Conservation (phyloP, 2,113 vertebrate genomes). For the Pleuronectes platessa region DNA sequence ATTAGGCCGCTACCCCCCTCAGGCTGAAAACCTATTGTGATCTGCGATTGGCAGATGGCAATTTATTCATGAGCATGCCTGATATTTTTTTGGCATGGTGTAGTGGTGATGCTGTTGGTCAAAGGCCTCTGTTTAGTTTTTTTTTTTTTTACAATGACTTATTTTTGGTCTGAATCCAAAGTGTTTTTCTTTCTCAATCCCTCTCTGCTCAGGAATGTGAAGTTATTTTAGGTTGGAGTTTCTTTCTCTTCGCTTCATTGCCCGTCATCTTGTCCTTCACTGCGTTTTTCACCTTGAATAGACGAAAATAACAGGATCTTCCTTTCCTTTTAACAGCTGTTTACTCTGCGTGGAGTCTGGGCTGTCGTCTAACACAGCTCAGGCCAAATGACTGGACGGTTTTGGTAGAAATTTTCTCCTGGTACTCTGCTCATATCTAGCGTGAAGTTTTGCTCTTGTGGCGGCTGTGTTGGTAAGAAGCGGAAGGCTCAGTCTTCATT, state of each 20-base stretch:
- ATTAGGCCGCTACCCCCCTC: constrained; percentile 57
- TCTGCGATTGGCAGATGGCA: constrained; percentile 62
- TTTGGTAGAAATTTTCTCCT: constrained; percentile 29
- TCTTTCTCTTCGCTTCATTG: constrained; percentile 5
- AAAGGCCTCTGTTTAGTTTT: constrained; percentile 40
- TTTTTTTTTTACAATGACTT: constrained; percentile 55
- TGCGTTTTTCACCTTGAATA: constrained; percentile 37
- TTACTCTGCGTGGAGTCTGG: constrained; percentile 22
- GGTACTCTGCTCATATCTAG: constrained; percentile 43
- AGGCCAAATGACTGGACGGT: constrained; percentile 31
- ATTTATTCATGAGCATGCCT: constrained; percentile 59
- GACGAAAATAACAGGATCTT: not conserved
- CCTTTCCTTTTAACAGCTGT: constrained; percentile 40
- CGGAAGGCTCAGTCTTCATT: constrained; percentile 78
- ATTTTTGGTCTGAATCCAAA: constrained; percentile 52
- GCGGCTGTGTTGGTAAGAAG: constrained; percentile 55
- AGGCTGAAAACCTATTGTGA: constrained; percentile 63
- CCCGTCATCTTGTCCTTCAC: constrained; percentile 41
- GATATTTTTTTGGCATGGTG: constrained; percentile 44
- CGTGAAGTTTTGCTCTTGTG: constrained; percentile 53
- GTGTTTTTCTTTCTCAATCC: constrained; percentile 30
- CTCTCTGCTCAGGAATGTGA: constrained; percentile 17
- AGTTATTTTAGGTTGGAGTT: constrained; percentile 47
- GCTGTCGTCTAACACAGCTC: constrained; percentile 4
- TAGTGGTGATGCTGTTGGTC: constrained; percentile 48